A percentile compares a stretch with the other conserved stretches of the same genome.
These are phyloP conservation scores for Archips xylosteana DNA, from an alignment of 2,888 invertebrate species.

Conservation along the genomic window DNA sequence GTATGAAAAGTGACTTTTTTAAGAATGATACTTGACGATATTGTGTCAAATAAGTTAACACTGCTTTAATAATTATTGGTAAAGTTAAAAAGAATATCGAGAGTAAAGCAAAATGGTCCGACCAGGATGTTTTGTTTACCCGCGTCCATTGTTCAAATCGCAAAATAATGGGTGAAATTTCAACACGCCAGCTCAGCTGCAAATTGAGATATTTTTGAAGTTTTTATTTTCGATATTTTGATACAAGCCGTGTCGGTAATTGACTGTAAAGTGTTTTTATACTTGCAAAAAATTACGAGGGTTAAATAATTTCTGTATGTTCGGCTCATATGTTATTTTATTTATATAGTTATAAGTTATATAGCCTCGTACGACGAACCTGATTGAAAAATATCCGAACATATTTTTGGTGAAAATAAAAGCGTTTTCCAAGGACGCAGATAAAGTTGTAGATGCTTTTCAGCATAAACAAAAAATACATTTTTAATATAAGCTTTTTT, in stretches of 20 bases:
- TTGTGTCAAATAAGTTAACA: too few relatives aligned
- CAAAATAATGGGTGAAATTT: slow-evolving; percentile 39
- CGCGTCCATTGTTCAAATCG: slow-evolving; percentile 39
- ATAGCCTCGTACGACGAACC: too few relatives aligned
- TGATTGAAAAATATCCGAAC: too few relatives aligned
- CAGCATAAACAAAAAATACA: not conserved
- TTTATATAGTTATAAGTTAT: too few relatives aligned
- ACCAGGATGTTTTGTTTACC: slow-evolving; percentile 40
- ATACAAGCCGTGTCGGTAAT: not conserved
- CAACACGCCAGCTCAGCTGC: slow-evolving; percentile 16
- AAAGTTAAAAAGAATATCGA: not conserved
- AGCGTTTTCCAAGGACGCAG: too few relatives aligned
- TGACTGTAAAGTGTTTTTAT: not conserved
- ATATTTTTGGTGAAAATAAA: too few relatives aligned
- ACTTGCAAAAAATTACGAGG: slow-evolving; percentile 4
- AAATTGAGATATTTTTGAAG: slow-evolving; percentile 21
- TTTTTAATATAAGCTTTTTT: not conserved
- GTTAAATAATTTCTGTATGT: not conserved
- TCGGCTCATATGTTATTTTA: not conserved
- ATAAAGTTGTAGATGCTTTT: not conserved
- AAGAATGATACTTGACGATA: not conserved
- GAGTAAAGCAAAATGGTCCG: slow-evolving; percentile 20
- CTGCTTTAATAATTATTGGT: not conserved
- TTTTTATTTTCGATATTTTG: slow-evolving; percentile 27
- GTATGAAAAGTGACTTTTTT: not conserved